Base-by-base conservation (phyloP, 2,797 vertebrate species). In the Karalla daura region DNA sequence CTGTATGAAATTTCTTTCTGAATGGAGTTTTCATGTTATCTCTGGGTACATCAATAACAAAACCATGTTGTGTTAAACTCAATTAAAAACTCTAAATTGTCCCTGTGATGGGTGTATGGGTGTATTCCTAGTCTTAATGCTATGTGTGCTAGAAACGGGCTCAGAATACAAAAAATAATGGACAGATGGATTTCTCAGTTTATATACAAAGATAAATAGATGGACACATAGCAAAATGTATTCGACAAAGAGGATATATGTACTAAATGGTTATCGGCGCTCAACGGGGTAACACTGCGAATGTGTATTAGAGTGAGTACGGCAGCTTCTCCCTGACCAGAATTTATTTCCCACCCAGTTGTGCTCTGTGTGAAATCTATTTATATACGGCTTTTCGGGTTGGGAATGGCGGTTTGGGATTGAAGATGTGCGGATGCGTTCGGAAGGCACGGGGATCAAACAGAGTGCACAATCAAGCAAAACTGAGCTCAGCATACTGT, bases 341-440 rank as follows among this genome's bases (percentile, higher is more conserved):
- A 67, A 82, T 89, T 79, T 74, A 50, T 87, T 84, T 84, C 80
- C 63, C 56, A 78, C 53, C 61, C 75, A 76, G 60, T 68, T 47
- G 65, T 76, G 74, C 76, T 84, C 80, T 66, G 59, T 73, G 43
- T 82, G 74, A 81, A 85, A 86, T 81, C 76, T 90, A 85, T 90
- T 88, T 80, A 83, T 84, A 81, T 50, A 78, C 49, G 65, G 54
- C 52, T 81, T 72, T 84, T 79, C 55, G 66, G 72, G 39, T 41
- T 64, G 45, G 77, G 63, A 73, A 76, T 63, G 23, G 67, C 37
- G 45, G 75, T 44, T 76, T 58, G 21, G 44, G 44, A 58, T 59
- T 30, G 58, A 50, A 62, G 41, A 56, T 63, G 68, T 53, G 33
- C 44, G 63, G 33, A 47, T 23, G 13, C 11, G 28, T 67, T 59